Conservation (phyloP, 2,888 invertebrate genomes). For the Caenorhabditis sp. region DNA sequence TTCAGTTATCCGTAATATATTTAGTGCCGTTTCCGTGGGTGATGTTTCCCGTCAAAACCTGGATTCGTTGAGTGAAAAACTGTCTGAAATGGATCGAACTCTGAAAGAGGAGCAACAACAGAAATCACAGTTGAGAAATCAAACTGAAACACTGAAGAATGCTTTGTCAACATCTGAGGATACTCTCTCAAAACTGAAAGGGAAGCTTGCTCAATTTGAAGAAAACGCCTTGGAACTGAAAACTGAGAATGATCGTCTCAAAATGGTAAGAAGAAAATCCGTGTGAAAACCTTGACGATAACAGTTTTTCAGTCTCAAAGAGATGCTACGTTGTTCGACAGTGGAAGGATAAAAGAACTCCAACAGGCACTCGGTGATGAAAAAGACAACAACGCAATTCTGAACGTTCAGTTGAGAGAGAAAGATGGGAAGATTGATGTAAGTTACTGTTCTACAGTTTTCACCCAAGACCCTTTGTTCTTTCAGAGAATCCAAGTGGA, state of each 20-base stretch:
- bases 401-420: constrained; percentile 64
- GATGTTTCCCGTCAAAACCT: constrained; percentile 53
- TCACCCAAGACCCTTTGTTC: neutral
- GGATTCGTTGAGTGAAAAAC: constrained; percentile 51
- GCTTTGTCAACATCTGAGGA: constrained; percentile 52
- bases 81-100: constrained; percentile 36
- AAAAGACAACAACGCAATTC: constrained; percentile 54
- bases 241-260: constrained; percentile 40
- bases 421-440: constrained; percentile 71
- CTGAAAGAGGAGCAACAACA: constrained; percentile 55
- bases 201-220: constrained; percentile 53
- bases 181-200: constrained; percentile 39
- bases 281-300: neutral
- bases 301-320: constrained; percentile 30
- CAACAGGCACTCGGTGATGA: constrained; percentile 43
- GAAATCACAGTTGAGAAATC: constrained; percentile 38
- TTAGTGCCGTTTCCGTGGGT: constrained; percentile 36
- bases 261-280: constrained; percentile 15
- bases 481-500: constrained; percentile 61
- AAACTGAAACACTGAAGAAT: constrained; percentile 51
- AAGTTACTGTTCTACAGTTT: neutral
- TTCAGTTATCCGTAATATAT: constrained; percentile 1
- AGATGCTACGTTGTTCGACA: constrained; percentile 45
- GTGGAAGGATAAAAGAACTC: constrained; percentile 39
- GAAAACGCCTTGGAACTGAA: constrained; percentile 40